These are phyloP conservation scores for Gymnocypris eckloni DNA, from an alignment of 2,797 vertebrate genomes.

Conservation along the genomic window DNA sequence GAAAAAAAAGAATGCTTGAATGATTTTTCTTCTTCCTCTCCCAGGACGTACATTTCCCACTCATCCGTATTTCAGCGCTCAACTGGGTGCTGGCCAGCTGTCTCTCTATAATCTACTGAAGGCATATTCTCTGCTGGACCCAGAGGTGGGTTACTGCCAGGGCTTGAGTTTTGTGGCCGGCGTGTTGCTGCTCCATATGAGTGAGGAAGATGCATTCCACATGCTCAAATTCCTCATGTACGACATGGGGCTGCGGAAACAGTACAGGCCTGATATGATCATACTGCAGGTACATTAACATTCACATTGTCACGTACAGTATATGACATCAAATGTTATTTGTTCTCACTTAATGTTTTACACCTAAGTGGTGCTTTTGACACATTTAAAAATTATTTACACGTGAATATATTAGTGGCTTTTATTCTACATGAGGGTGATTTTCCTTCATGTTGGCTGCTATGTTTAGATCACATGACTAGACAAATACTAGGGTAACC, in stretches of 20 bases:
- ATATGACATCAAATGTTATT: not conserved
- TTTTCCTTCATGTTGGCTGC: not conserved
- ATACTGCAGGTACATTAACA: slow-evolving; percentile 88
- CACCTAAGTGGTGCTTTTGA: not conserved
- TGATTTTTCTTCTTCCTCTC: slow-evolving; percentile 46
- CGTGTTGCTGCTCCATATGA: slow-evolving; percentile 93
- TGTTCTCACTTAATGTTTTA: not conserved
- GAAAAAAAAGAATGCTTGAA: not conserved
- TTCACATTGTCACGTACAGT: too few species aligned
- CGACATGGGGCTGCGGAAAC: slow-evolving; percentile 91
- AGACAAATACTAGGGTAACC: not conserved
- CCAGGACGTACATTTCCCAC: slow-evolving; percentile 96
- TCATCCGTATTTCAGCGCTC: slow-evolving; percentile 96
- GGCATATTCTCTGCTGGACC: slow-evolving; percentile 96
- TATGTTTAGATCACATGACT: not conserved
- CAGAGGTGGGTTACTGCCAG: slow-evolving; percentile 97
- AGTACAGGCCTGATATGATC: slow-evolving; percentile 97
- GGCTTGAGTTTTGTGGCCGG: slow-evolving; percentile 97
- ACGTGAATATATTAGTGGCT: not conserved
- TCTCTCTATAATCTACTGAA: slow-evolving; percentile 96
- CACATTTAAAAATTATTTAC: not conserved
- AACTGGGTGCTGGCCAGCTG: slow-evolving; percentile 93
- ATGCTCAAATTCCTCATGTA: slow-evolving; percentile 98
- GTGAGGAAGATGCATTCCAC: slow-evolving; percentile 93
- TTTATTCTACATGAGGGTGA: not conserved